A percentile compares a stretch with the other conserved stretches of the same genome.
phyloP scores from a whole-genome alignment of 2,888 invertebrate genomes.

The Scrobipalpa atriplicella region DNA sequence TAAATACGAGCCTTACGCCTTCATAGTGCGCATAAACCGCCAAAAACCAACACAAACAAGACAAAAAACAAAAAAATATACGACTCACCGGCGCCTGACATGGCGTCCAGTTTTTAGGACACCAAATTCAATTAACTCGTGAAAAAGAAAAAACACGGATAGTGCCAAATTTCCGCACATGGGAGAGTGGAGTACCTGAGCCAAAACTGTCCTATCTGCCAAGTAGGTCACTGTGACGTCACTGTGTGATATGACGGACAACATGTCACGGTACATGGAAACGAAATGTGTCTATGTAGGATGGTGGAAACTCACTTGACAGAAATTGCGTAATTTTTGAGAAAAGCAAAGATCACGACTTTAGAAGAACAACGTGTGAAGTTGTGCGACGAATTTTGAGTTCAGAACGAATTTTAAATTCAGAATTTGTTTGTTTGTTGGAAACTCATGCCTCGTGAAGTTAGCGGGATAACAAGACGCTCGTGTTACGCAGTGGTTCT shows the following conservation, averaged over 20 bases:
- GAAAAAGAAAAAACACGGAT: constrained; percentile 7
- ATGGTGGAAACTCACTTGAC: too few relatives aligned
- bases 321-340: background rate
- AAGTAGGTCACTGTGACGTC: constrained; percentile 14
- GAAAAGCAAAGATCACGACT: background rate
- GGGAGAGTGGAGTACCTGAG: constrained; percentile 1
- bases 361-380: background rate
- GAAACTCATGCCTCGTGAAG: background rate
- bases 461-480: background rate
- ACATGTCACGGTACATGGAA: background rate
- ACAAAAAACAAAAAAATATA: background rate
- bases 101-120: constrained; percentile 8
- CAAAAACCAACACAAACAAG: background rate
- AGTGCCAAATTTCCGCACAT: constrained; percentile 4
- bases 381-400: constrained; percentile 4
- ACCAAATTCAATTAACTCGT: constrained; percentile 2
- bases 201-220: background rate
- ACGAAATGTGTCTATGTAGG: too few relatives aligned
- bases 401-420: constrained; percentile 3
- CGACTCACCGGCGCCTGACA: background rate
- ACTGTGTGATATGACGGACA: background rate
- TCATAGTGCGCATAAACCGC: too few relatives aligned
- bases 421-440: background rate
- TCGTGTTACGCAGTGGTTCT: background rate
- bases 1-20: too few relatives aligned